Conservation (phyloP, 2,113 vertebrate genomes). For the Thymallus thymallus region DNA sequence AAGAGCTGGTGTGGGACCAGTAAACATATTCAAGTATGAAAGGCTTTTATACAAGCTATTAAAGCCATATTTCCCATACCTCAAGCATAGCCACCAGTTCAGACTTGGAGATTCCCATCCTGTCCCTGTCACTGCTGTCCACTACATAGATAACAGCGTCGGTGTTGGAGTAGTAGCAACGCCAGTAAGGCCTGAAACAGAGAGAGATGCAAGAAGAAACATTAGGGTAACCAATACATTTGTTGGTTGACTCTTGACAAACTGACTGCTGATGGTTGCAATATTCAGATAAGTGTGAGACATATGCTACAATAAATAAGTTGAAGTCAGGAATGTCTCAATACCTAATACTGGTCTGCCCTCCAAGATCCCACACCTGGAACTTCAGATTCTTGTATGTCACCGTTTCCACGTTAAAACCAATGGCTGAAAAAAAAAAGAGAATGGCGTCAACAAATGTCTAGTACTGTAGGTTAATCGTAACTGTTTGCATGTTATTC, state of each 20-base stretch:
- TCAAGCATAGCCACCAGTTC: constrained; percentile 98
- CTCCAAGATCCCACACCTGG: constrained; percentile 98
- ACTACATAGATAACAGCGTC: constrained; percentile 71
- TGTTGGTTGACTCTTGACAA: too few relatives aligned
- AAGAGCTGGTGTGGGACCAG: too few relatives aligned
- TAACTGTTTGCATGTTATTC: too few relatives aligned
- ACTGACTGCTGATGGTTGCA: too few relatives aligned
- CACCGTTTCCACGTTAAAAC: constrained; percentile 56
- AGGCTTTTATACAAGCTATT: background rate
- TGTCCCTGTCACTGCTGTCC: constrained; percentile 96
- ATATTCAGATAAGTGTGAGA: too few relatives aligned
- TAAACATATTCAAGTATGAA: background rate
- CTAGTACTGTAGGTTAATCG: background rate
- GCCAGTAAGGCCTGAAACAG: constrained; percentile 86
- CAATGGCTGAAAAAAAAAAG: constrained; percentile 86
- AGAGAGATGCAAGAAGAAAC: background rate
- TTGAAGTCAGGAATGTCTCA: background rate
- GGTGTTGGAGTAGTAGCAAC: constrained; percentile 97
- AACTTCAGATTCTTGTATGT: constrained; percentile 73
- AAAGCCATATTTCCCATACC: constrained; percentile 61
- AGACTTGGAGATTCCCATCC: constrained; percentile 97
- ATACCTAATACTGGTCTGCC: constrained; percentile 98
- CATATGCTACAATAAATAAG: background rate
- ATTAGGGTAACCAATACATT: background rate
- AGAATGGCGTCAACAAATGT: constrained; percentile 2